Conservation (phyloP, 2,113 vertebrate species). For the Halichoeres trimaculatus region DNA sequence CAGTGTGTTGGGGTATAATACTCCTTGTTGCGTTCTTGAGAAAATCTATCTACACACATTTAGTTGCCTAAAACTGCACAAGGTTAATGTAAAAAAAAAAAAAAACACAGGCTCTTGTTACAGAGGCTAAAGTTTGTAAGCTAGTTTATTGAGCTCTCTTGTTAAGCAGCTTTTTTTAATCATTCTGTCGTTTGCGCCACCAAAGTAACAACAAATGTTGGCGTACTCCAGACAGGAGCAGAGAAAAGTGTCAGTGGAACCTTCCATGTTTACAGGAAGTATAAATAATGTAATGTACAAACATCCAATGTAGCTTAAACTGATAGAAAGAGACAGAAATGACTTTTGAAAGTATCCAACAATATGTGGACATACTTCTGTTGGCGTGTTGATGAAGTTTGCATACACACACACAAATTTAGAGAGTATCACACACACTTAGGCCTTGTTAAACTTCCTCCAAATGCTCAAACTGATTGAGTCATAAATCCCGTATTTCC, state of each 20-base stretch:
- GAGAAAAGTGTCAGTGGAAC: not conserved
- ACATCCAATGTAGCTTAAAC: not conserved
- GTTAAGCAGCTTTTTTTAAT: not conserved
- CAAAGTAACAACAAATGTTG: not conserved
- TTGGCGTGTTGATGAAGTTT: slow-evolving; percentile 5
- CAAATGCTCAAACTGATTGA: slow-evolving; percentile 70
- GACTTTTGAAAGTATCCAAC: not conserved
- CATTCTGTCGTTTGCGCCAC: not conserved
- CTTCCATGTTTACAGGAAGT: slow-evolving; percentile 12
- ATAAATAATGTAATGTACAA: not conserved
- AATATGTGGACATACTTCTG: not conserved
- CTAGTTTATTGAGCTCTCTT: not conserved
- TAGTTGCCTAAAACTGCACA: no score
- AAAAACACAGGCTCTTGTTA: no score
- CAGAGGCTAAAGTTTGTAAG: no score
- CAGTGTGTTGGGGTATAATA: no score
- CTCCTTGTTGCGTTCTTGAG: no score
- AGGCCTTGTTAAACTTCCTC: slow-evolving; percentile 56
- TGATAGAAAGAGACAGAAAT: not conserved
- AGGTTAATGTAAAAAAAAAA: no score
- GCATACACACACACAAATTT: not conserved
- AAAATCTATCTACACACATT: no score
- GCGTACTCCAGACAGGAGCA: not conserved
- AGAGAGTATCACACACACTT: slow-evolving; percentile 46
- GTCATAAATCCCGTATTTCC: slow-evolving; percentile 77